A percentile compares a stretch with the other conserved stretches of the same genome.
These are phyloP conservation scores for Platichthys flesus DNA, from an alignment of 2,113 vertebrate genomes.

Conservation along the genomic window DNA sequence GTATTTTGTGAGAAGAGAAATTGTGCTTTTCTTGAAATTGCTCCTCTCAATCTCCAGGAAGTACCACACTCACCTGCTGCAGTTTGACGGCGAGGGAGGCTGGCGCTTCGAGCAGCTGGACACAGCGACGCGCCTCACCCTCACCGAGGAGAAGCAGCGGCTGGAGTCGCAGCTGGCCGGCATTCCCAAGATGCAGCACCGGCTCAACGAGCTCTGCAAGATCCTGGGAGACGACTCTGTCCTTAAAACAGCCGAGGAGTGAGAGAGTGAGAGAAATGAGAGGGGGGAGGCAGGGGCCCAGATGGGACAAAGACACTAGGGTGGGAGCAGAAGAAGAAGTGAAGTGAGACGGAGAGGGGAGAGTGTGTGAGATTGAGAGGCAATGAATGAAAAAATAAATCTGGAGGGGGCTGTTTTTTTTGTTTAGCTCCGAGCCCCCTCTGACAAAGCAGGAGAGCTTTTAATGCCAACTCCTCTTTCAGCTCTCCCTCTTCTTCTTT, in stretches of 20 bases:
- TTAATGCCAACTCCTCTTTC: background rate
- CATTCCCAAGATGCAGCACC: constrained; percentile 96
- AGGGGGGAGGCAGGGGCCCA: background rate
- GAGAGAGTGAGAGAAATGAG: constrained; percentile 16
- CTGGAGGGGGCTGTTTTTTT: background rate
- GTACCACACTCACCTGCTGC: constrained; percentile 97
- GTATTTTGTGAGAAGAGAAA: no score
- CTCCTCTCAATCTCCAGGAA: constrained; percentile 83
- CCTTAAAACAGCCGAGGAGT: constrained; percentile 87
- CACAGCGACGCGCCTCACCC: constrained; percentile 91
- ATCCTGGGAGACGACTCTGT: constrained; percentile 98
- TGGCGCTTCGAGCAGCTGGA: constrained; percentile 98
- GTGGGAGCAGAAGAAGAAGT: background rate
- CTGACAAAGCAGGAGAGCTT: background rate
- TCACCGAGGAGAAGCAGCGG: constrained; percentile 97
- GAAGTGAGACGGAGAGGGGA: background rate
- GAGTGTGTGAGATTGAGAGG: constrained; percentile 13
- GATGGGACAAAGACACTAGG: background rate
- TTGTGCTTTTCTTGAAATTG: no score
- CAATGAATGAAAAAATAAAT: constrained; percentile 24
- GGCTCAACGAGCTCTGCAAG: constrained; percentile 96
- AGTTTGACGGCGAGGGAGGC: constrained; percentile 97
- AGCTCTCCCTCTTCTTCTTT: constrained; percentile 12
- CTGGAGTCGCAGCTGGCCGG: constrained; percentile 96
- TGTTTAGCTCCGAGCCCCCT: constrained; percentile 9